phyloP scores from a whole-genome alignment of 2,888 invertebrate species.

The Lepeophtheirus nordmannii region DNA sequence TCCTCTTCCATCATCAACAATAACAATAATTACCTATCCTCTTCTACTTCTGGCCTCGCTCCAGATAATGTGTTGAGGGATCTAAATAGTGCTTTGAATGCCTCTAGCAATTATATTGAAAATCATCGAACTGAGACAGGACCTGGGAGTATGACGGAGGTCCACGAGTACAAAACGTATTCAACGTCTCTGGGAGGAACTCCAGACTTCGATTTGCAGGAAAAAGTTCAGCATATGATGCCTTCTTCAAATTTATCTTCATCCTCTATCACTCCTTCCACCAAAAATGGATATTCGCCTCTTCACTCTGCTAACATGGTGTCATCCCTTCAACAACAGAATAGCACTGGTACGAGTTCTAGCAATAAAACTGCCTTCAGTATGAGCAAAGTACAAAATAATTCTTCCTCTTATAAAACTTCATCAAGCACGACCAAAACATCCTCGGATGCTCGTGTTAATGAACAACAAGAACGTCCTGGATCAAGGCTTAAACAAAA shows the following conservation, averaged over 20 bases:
- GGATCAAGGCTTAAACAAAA: constrained; percentile 27
- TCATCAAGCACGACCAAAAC: neutral
- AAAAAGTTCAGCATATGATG: constrained; percentile 25
- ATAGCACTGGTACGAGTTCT: neutral
- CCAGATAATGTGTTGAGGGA: constrained; percentile 21
- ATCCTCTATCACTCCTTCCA: neutral
- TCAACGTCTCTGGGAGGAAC: neutral
- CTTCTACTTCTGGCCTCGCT: neutral
- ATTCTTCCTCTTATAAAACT: constrained; percentile 5
- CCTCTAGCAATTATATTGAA: constrained; percentile 22
- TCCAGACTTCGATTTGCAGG: neutral
- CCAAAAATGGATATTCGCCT: neutral
- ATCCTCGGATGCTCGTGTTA: neutral
- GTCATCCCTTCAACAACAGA: constrained; percentile 12
- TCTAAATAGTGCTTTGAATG: constrained; percentile 17
- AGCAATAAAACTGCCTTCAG: neutral
- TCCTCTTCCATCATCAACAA: no score
- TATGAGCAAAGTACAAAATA: constrained; percentile 1
- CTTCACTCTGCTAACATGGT: constrained; percentile 20
- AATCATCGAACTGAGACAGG: neutral
- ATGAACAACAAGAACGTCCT: constrained; percentile 15
- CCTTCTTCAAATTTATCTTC: neutral
- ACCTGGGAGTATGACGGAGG: constrained; percentile 1
- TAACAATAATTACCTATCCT: no score
- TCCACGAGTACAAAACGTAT: constrained; percentile 10